Base-by-base conservation (phyloP, 2,797 vertebrate genomes). In the Bovichtus diacanthus region DNA sequence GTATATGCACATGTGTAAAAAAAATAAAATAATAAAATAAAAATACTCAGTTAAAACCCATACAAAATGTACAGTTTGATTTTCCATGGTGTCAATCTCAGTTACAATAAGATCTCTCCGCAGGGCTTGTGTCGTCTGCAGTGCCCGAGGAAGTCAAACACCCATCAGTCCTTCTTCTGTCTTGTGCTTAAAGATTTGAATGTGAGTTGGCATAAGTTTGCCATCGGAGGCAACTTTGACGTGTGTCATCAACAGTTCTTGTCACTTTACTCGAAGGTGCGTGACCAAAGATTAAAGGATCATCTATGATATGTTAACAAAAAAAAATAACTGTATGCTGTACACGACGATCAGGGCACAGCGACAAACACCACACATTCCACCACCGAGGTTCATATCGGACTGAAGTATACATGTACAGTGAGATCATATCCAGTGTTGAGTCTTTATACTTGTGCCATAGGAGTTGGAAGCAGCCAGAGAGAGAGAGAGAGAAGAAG, bases 101-200 rank as follows among this genome's bases (percentile, higher is more conserved):
- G 44, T 53, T 73, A 70, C 36, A 65, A 31, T 64, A 63, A 8
- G 54, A 53, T 21, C 21, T 44, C 61, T 77, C 51, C 55, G 54
- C 74, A 62, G 58, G 36, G 50, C 66, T 53, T 3, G 54, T 69
- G 43, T 69, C 47, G 44, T 56, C 31, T 60, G 49, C 27, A 27
- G 38, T 12, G 67, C 56, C 50, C 44, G 70, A 78, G 49, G 63
- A 43, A 19, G 71, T 38, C 61, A 55, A 74, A 82, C 81, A 60
- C 71, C 59, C 59, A 27, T 72, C 19, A 23, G 47, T 74, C 61
- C 19, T 29, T 55, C 67, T 62, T 81, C 75, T 46, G 34, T 71
- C 50, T 92, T 94, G 93, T 94, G 93, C 93, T 94, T 90, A 69
- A 87, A 81, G 61, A 68, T 64, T 49, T 67, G 59, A 69, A 46